A percentile compares a stretch with the other conserved stretches of the same genome.
Evolutionary conservation across 2,888 invertebrate genomes (phyloP).

Genomic region (Lasiommata megera): DNA sequence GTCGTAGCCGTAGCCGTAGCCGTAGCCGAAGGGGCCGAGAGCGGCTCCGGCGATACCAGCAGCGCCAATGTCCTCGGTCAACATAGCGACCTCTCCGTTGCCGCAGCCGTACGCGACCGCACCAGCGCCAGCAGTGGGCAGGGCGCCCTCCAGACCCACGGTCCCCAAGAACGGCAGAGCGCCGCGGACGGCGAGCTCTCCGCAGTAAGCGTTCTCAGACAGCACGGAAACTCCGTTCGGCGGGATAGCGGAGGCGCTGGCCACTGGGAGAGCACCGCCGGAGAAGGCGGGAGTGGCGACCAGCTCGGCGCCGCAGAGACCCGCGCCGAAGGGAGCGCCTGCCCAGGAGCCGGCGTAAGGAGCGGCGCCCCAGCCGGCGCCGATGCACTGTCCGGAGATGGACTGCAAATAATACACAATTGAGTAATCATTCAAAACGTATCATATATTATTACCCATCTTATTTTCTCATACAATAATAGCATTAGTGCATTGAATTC

Average conservation of each 20-base stretch:
- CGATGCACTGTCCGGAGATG: slow-evolving; percentile 35
- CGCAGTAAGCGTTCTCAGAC: slow-evolving; percentile 45
- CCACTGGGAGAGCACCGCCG: slow-evolving; percentile 33
- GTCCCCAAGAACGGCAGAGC: slow-evolving; percentile 46
- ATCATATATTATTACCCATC: no score
- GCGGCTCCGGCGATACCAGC: slow-evolving; percentile 5
- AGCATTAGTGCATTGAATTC: no score
- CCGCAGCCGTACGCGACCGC: slow-evolving; percentile 42
- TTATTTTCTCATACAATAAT: no score
- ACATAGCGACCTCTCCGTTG: slow-evolving; percentile 35
- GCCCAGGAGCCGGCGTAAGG: slow-evolving; percentile 20
- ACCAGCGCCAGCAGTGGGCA: slow-evolving; percentile 40
- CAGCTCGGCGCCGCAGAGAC: slow-evolving; percentile 15
- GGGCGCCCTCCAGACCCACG: slow-evolving; percentile 41
- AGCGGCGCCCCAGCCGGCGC: slow-evolving; percentile 15
- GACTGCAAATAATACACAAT: slow-evolving; percentile 32
- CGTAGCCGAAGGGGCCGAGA: slow-evolving; percentile 6
- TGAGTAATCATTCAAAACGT: no score
- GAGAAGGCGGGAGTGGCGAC: slow-evolving; percentile 26
- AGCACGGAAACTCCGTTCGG: slow-evolving; percentile 43
- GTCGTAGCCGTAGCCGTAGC: slow-evolving; percentile 2
- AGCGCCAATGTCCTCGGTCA: slow-evolving; percentile 27
- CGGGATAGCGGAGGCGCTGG: slow-evolving; percentile 40
- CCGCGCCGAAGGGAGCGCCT: slow-evolving; percentile 21
- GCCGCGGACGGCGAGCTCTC: slow-evolving; percentile 39